Base-by-base conservation (phyloP, 2,797 vertebrate species). In the Sebastes alutus region DNA sequence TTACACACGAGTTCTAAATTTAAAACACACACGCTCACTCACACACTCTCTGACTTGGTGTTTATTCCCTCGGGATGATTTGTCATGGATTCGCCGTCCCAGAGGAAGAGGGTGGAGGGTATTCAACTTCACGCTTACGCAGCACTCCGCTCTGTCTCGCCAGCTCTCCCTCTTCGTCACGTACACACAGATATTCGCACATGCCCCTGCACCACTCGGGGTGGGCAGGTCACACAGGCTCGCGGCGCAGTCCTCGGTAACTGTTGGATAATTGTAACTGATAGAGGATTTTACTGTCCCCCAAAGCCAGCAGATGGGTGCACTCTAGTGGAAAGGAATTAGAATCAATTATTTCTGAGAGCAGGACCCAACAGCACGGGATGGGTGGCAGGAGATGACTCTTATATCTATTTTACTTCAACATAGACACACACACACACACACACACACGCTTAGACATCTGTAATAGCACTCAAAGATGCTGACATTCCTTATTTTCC, bases 311-410 rank as follows among this genome's bases (percentile, higher is more conserved):
- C 89, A 92, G 89, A 94, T 91, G 90, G 88, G 88, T 88, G 90
- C 89, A 91, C 82, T 90, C 89, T 87, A 82, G 91, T 92, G 89
- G 92, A 93, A 94, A 94, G 78, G 70, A 91, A 93, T 93, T 92
- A 90, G 85, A 92, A 84, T 89, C 86, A 88, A 94, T 94, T 89
- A 92, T 90, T 93, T 86, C 80, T 79, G 69, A 86, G 88, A 79
- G 84, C 63, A 72, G 78, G 75, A 71, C 75, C 80, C 86, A 82
- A 75, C 65, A 89, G 64, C 78, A 66, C 13, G 16, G 75, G 64
- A 66, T 52, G 76, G 75, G 74, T 66, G 14, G 74, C 73, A 76
- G 58, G 59, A 73, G 75, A 69, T 60, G 70, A 65, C 60, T 87
- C 73, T 67, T 85, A 68, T 23, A 38, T 42, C 66, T 72, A 29